Base-by-base conservation (phyloP, 1,140 invertebrate species). In the Cotesia chilonis region DNA sequence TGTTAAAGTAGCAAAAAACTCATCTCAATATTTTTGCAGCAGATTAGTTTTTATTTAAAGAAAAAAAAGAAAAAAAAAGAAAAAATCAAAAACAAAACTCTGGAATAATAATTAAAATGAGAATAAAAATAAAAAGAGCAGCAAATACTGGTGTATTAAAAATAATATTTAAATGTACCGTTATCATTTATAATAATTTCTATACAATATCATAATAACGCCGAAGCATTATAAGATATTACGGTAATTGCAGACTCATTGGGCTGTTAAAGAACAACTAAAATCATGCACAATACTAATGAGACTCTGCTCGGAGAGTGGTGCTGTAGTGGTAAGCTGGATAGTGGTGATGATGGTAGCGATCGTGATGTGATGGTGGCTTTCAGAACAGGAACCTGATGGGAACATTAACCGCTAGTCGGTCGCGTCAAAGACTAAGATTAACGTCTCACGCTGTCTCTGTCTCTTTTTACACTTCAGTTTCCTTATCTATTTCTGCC, bases 191-290 rank as follows among this genome's bases (percentile, higher is more conserved):
- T 64, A 61, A 71, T 71, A 20, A 64, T 66, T 71, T 71, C 47
- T 54, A 47, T 47, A 35, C 70, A 28, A 65, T 64, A 55, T 10
- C 14, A 60, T 57, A 28, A 52, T 38, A 71, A 71, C 35, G 6
- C 59, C 65, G 36, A 64, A 65, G 63, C 51, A 71, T 37, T 54
- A 47, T 51, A 37, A 55, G 51, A 17, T 57, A 66, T 65, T 71
- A 71, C 70, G 47, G 70, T 71, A 71, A 71, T 71, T n/a, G n/a
- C 38, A 71, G 52, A 54, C 70, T 71, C 70, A 66, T 71, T 63
- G 41, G 10, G 59, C 59, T 71, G 70, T 54, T 71, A 71, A 71
- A 71, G 60, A 52, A 65, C 28, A 52, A 60, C 20, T 64, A 41
- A 65, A 35, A 71, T 71, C 51, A 36, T 66, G 64, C 63, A 71